phyloP scores from a whole-genome alignment of 2,113 vertebrate genomes.

The Mirounga angustirostris region DNA sequence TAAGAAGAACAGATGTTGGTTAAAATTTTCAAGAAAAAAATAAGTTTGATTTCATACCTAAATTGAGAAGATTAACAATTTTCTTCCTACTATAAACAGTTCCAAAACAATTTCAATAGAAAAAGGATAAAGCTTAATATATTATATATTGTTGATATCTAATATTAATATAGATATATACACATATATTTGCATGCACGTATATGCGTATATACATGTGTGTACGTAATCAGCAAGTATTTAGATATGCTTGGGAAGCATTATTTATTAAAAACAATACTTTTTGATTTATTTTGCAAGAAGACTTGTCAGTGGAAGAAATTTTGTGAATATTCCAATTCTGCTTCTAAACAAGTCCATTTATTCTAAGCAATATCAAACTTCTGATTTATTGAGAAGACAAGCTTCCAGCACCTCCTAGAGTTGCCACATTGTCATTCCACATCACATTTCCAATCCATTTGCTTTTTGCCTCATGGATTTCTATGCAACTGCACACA shows the following conservation, averaged over 20 bases:
- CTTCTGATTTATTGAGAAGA: constrained; percentile 38
- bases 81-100: neutral
- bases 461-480: constrained; percentile 40
- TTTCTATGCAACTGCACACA: constrained; percentile 58
- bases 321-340: constrained; percentile 61
- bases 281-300: constrained; percentile 11
- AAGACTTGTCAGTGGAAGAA: neutral
- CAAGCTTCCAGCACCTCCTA: neutral
- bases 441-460: neutral
- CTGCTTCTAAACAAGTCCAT: constrained; percentile 16
- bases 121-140: neutral
- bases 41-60: neutral
- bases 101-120: neutral
- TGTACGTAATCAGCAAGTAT: neutral
- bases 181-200: neutral
- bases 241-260: neutral
- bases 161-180: neutral
- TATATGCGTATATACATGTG: neutral
- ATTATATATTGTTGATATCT: neutral
- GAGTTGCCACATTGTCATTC: neutral
- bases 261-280: neutral
- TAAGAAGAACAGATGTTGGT: neutral
- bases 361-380: neutral
- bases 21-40: constrained; percentile 23
- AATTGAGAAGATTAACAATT: neutral